These are phyloP conservation scores for Psephotus haematonotus DNA, from an alignment of 2,113 vertebrate species.

Conservation along the genomic window DNA sequence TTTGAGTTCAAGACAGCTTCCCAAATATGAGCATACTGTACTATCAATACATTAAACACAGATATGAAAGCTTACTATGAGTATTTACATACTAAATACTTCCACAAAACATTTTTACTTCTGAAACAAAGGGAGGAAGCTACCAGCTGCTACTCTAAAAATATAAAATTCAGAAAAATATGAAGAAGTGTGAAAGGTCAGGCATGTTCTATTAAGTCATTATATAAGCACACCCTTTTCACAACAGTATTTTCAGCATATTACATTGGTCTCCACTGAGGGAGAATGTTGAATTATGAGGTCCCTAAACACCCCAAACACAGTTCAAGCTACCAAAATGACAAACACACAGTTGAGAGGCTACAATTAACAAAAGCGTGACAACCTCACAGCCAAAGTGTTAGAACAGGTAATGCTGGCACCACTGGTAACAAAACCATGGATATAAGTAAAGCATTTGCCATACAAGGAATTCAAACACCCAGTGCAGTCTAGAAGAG, in stretches of 20 bases:
- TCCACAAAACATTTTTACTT: neutral
- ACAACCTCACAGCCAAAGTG: neutral
- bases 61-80: neutral
- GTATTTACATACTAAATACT: neutral
- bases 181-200: neutral
- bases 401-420: neutral
- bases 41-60: neutral
- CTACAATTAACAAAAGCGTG: fast-evolving
- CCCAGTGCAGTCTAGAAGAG: neutral
- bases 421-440: neutral
- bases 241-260: neutral
- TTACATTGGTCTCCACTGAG: neutral
- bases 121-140: neutral
- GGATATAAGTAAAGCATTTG: fast-evolving
- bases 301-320: neutral
- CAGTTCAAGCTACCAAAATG: neutral
- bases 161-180: neutral
- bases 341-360: neutral
- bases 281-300: neutral
- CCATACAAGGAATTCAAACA: neutral
- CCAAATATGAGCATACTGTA: neutral
- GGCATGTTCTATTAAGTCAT: neutral
- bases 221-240: neutral
- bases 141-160: neutral
- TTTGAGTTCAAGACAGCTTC: neutral